Evolutionary conservation across 2,113 vertebrate species (phyloP), one percentile per base, ranked within the genome.

Genomic region (Sula dactylatra): DNA sequence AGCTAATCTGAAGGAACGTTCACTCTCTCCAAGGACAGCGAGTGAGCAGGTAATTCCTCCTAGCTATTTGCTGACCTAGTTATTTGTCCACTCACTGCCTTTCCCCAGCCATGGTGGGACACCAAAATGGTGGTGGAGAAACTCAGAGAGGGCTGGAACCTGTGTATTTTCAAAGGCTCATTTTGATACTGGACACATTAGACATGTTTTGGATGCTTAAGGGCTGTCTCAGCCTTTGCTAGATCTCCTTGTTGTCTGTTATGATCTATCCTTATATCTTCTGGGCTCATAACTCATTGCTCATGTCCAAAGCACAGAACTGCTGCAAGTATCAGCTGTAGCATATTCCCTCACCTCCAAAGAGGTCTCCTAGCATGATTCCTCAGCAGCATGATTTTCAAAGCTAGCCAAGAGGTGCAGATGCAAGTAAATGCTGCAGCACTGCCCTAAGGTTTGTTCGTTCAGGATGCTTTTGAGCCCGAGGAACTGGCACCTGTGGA

Each of bases 21-120:
- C 42, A 1, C 21, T 22, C 71, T 69, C 74, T 69, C 31, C 10
- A 5, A 86, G 93, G 72, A 86, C 82, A 8, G 38, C 7, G 2
- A 88, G 50, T 2, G 2, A 78, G 71, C 86, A 97, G 84, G 81
- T 96, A 96, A 96, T 34, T 86, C 47, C 47, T 92, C 32, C 42
- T 73, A 50, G 19, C 18, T 90, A 44, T 86, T 90, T 90, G 50
- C 20, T 86, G 55, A 58, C 15, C 16, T 4, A 3, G 9, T 54
- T 86, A 38, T 29, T 71, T 56, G 20, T n/a, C 32, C n/a, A 77
- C 76, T 27, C 36, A 20, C 5, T 3, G 9, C 67, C 59, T 78
- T 92, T 78, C 50, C n/a, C 38, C 12, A 77, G 24, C 6, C 29
- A 11, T 29, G 12, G 27, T 38, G 76, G 81, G 59, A 70, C 50